phyloP scores from a whole-genome alignment of 1,140 invertebrate genomes.

The Pararge aegeria region DNA sequence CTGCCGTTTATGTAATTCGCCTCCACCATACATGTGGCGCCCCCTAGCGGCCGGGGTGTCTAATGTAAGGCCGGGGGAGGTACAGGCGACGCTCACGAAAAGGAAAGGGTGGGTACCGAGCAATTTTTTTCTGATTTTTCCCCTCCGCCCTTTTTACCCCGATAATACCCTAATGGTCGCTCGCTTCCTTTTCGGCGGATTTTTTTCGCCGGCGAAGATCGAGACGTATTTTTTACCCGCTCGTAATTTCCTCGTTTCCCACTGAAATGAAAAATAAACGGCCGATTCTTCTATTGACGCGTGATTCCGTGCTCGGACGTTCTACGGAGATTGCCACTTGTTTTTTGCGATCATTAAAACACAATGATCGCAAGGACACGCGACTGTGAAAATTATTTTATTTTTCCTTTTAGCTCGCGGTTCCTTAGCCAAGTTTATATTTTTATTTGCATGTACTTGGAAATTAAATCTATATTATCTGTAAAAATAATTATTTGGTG shows the following conservation, averaged over 20 bases:
- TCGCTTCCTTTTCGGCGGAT: constrained; percentile 74
- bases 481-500: not conserved
- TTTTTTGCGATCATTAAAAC: constrained; percentile 37
- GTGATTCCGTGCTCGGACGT: constrained; percentile 44
- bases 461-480: not conserved
- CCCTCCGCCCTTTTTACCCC: constrained; percentile 69
- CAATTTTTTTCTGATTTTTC: constrained; percentile 77
- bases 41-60: constrained; percentile 56
- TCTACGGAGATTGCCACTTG: constrained; percentile 32
- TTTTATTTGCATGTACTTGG: not conserved
- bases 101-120: constrained; percentile 71
- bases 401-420: constrained; percentile 11
- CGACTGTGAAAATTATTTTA: constrained; percentile 12
- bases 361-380: constrained; percentile 24
- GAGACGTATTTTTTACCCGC: constrained; percentile 74
- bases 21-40: constrained; percentile 63
- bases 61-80: constrained; percentile 61
- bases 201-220: constrained; percentile 73
- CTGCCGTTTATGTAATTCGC: constrained; percentile 73
- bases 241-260: constrained; percentile 72
- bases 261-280: constrained; percentile 71
- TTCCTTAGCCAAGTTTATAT: constrained; percentile 9
- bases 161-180: constrained; percentile 79
- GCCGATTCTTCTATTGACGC: constrained; percentile 55
- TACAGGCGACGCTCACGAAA: constrained; percentile 71